These are phyloP conservation scores for Actinia equina DNA, from an alignment of 64 coral and sea anemone genomes.

Conservation along the genomic window DNA sequence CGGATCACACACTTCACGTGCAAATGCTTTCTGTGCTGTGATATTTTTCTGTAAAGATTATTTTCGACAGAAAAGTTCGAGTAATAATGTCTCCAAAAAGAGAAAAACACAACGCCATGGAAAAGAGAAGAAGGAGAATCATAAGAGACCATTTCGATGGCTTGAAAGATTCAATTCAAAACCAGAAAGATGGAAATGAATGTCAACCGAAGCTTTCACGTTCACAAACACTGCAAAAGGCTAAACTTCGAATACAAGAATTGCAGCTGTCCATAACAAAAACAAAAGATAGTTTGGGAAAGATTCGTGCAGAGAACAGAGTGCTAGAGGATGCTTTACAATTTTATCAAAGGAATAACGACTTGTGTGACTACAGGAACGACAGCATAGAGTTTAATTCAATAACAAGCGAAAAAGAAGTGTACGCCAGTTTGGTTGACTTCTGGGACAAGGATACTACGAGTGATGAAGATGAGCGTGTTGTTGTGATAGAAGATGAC, in stretches of 20 bases:
- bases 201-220: not conserved
- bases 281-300: not conserved
- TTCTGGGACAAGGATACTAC: not conserved
- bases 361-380: not conserved
- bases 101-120: conserved; percentile 3
- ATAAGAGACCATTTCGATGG: not conserved
- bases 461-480: not conserved
- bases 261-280: not conserved
- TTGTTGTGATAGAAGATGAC: not conserved
- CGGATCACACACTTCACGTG: not conserved
- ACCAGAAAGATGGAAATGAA: not conserved
- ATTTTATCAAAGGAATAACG: not conserved
- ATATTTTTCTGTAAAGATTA: not conserved
- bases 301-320: not conserved
- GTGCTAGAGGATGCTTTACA: not conserved
- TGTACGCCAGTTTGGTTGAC: not conserved
- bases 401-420: not conserved
- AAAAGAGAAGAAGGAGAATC: not conserved
- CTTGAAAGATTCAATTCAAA: conserved; percentile 6
- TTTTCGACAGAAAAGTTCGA: not conserved
- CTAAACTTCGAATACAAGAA: not conserved
- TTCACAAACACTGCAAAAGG: not conserved
- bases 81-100: not conserved
- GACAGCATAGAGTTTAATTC: not conserved
- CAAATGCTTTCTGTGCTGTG: not conserved